These are phyloP conservation scores for Bucorvus abyssinicus DNA, from an alignment of 2,797 vertebrate species.

Conservation along the genomic window DNA sequence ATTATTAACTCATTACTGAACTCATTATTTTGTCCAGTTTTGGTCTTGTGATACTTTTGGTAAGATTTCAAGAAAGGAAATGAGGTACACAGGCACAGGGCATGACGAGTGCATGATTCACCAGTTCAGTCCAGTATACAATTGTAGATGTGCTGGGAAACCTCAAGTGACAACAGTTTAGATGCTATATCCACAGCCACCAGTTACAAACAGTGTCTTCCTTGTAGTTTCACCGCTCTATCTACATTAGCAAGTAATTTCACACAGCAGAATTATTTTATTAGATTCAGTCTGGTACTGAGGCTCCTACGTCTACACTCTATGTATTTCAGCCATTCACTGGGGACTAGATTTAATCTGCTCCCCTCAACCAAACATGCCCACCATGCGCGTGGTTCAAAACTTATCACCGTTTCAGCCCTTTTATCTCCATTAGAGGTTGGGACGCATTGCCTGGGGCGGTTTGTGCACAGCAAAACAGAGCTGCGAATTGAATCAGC, in stretches of 20 bases:
- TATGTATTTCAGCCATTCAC: background rate
- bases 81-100: background rate
- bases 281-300: background rate
- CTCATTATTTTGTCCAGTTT: background rate
- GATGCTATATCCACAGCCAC: background rate
- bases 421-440: slow-evolving; percentile 1
- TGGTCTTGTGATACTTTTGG: background rate
- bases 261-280: background rate
- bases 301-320: background rate
- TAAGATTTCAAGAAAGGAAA: background rate
- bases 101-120: background rate
- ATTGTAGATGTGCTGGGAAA: background rate
- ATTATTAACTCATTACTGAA: accelerated
- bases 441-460: background rate
- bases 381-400: background rate
- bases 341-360: background rate
- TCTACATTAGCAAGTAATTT: background rate
- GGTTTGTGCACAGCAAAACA: background rate
- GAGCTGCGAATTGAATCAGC: slow-evolving; percentile 11
- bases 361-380: slow-evolving; percentile 7
- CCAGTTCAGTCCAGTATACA: background rate
- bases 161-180: background rate
- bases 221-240: background rate
- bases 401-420: background rate
- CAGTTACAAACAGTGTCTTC: background rate